These are phyloP conservation scores for Charanyca ferruginea DNA, from an alignment of 2,888 invertebrate species.

Conservation along the genomic window DNA sequence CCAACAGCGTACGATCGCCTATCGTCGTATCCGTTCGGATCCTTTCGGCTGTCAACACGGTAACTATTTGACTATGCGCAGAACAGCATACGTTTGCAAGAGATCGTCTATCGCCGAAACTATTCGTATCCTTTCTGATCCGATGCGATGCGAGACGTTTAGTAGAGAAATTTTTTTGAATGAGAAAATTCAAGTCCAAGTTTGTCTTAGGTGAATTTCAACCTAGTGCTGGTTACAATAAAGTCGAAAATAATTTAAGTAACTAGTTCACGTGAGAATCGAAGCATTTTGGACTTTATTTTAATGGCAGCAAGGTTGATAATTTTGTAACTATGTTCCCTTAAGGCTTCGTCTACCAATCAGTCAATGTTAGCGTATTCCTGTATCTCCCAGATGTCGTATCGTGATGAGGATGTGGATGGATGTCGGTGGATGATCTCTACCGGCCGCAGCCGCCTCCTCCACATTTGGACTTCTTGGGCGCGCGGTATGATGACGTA, in stretches of 20 bases:
- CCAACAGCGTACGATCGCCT: no score
- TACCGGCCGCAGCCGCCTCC: slow-evolving; percentile 85
- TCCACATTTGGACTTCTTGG: slow-evolving; percentile 82
- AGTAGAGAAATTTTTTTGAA: no score
- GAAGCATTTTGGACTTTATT: not conserved
- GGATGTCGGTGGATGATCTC: not conserved
- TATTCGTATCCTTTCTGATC: no score
- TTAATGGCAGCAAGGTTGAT: not conserved
- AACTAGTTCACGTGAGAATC: not conserved
- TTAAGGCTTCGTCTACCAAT: not conserved
- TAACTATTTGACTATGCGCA: not conserved
- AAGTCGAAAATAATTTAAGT: not conserved
- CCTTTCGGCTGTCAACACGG: no score
- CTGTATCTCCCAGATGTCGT: not conserved
- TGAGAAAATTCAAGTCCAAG: no score
- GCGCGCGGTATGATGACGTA: slow-evolving; percentile 80
- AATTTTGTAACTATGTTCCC: not conserved
- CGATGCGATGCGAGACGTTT: no score
- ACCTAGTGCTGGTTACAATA: not conserved
- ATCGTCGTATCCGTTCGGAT: no score
- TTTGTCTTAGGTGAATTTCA: not conserved
- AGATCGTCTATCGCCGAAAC: no score
- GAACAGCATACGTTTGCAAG: no score
- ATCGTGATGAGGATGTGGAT: not conserved
- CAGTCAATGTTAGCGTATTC: not conserved